Conservation (phyloP, 2,113 vertebrate genomes). For the Terrapene triunguis region DNA sequence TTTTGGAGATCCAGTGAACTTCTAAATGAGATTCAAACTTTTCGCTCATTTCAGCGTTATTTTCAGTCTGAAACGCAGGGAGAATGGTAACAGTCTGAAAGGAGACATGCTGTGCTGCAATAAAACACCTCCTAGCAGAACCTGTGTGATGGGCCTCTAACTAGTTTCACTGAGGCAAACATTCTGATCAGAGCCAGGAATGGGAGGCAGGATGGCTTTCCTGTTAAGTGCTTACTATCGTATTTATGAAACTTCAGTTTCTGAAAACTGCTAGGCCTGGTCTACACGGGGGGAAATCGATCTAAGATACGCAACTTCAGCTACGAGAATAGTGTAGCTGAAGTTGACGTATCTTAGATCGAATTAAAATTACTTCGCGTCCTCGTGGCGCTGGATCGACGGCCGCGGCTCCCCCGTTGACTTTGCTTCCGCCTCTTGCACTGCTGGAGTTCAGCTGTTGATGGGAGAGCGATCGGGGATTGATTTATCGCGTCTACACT, state of each 20-base stretch:
- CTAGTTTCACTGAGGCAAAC: slow-evolving; percentile 28
- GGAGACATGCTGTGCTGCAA: neutral
- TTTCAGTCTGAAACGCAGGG: slow-evolving; percentile 24
- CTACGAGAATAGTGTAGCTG: too few species aligned
- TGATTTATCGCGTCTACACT: too few species aligned
- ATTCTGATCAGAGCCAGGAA: neutral
- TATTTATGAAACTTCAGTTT: neutral
- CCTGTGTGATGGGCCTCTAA: slow-evolving; percentile 18
- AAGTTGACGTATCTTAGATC: too few species aligned
- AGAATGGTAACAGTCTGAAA: slow-evolving; percentile 44
- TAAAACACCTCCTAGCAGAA: slow-evolving; percentile 8
- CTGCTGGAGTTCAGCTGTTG: too few species aligned
- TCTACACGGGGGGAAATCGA: too few species aligned
- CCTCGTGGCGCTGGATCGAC: too few species aligned
- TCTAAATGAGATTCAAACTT: slow-evolving; percentile 44
- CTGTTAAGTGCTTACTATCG: neutral
- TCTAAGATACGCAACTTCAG: too few species aligned
- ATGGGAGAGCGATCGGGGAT: too few species aligned
- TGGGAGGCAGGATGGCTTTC: neutral
- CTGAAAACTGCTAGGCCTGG: neutral
- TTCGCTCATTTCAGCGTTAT: slow-evolving; percentile 47
- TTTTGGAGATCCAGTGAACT: slow-evolving; percentile 41
- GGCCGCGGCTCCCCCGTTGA: too few species aligned
- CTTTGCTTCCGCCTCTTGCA: too few species aligned
- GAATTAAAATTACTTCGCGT: too few species aligned